Percentiles rank a stretch among this genome's conserved stretches.
phyloP scores from a whole-genome alignment of 2,113 vertebrate genomes.

The Saccopteryx leptura region DNA sequence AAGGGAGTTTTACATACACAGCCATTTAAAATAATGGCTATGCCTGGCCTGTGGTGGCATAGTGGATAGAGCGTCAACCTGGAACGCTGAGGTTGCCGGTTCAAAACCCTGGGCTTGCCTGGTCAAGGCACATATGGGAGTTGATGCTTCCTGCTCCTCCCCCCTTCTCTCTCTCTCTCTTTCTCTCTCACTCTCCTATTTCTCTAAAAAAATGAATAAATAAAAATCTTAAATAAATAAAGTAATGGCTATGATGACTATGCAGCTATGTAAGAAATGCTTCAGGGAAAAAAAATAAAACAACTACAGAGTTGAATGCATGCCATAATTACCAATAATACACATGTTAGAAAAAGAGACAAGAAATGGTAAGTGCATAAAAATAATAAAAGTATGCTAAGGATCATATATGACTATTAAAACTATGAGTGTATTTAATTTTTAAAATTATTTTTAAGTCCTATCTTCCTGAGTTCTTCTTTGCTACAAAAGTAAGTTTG shows the following conservation, averaged over 20 bases:
- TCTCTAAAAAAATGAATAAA: no score
- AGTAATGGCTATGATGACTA: background rate
- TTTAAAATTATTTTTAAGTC: background rate
- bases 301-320: background rate
- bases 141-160: no score
- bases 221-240: no score
- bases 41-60: no score
- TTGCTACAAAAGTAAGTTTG: conserved; percentile 27
- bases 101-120: no score
- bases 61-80: no score
- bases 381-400: background rate
- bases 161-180: no score
- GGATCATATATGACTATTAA: background rate
- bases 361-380: background rate
- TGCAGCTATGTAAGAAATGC: no score
- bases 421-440: background rate
- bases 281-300: background rate
- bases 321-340: background rate
- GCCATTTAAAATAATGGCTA: background rate
- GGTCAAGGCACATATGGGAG: no score
- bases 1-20: background rate
- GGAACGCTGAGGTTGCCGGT: no score
- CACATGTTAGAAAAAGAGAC: background rate
- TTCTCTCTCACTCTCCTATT: no score
- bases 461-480: conserved; percentile 9